Evolutionary conservation across 1,140 invertebrate species (phyloP), one percentile per base, ranked within the genome.

Genomic region (Trichonephila clavipes): DNA sequence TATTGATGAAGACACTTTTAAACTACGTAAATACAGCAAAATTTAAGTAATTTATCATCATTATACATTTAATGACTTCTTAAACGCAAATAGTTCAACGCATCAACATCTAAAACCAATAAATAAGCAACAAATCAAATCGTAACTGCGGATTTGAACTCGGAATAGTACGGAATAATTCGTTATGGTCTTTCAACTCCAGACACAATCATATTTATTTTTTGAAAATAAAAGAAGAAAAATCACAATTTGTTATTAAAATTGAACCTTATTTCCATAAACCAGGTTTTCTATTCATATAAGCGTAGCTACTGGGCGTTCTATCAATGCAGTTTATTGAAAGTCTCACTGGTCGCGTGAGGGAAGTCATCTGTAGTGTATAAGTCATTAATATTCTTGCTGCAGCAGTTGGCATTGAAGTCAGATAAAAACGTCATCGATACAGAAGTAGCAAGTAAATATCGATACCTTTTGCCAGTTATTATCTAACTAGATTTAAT

Each of bases 311-410:
- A 77, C 58, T 85, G 83, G 44, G 82, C 58, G 58, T 85, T 85
- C 83, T 85, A 28, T 61, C 1, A 85, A 8, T 19, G 83, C 51
- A 59, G 24, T n/a, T 61, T 58, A n/a, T 85, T 61, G 58, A 28
- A 85, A 85, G 58, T 51, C 82, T 58, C n/a, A 10, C 19, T 51
- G n/a, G 88, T 89, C 88, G 88, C 88, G 88, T 89, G 88, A 89
- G 64, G 1, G 12, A 77, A 77, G 40, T 89, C 88, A 58, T 89
- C 69, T 89, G n/a, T 19, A 89, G 18, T 64, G n/a, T 19, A n/a
- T n/a, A 69, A 89, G 64, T 58, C 88, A 89, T 89, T 89, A 89
- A 89, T 89, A 89, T 89, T 77, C 88, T n/a, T n/a, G 86, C 28
- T 34, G 58, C 66, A n/a, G 34, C 24, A 51, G 62, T 89, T 89